Evolutionary conservation across 2,113 vertebrate genomes (phyloP).

Genomic region (Sceloporus tristichus): DNA sequence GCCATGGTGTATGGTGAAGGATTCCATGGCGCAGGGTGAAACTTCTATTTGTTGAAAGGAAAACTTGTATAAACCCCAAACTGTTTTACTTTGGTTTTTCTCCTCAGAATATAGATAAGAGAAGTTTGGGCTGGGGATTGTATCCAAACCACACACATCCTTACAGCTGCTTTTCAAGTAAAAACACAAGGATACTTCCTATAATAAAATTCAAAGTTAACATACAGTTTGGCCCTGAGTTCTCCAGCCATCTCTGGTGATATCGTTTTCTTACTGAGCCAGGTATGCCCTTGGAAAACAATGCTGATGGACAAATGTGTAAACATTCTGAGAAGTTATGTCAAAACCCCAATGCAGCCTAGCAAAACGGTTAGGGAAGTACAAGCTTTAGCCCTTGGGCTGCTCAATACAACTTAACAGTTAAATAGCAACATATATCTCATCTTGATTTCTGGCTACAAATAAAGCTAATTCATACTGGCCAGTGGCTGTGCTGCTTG

Average conservation of each 20-base stretch:
- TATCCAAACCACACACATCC: not conserved
- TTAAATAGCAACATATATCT: not conserved
- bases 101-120: not conserved
- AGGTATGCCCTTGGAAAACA: not conserved
- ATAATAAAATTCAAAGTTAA: not conserved
- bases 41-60: not conserved
- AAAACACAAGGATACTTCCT: not conserved
- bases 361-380: not conserved
- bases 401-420: not conserved
- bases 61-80: not conserved
- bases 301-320: not conserved
- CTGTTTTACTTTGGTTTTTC: not conserved
- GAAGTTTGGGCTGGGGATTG: not conserved
- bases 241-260: not conserved
- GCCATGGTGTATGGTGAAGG: not conserved
- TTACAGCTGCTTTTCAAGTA: not conserved
- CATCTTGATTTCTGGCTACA: conserved; percentile 24
- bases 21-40: not conserved
- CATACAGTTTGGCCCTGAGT: not conserved
- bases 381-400: not conserved
- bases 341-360: not conserved
- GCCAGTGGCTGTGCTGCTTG: not conserved
- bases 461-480: conserved; percentile 14
- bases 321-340: not conserved
- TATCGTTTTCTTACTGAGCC: not conserved